Evolutionary conservation across 2,113 vertebrate genomes (phyloP).

Genomic region (Scalopus aquaticus): DNA sequence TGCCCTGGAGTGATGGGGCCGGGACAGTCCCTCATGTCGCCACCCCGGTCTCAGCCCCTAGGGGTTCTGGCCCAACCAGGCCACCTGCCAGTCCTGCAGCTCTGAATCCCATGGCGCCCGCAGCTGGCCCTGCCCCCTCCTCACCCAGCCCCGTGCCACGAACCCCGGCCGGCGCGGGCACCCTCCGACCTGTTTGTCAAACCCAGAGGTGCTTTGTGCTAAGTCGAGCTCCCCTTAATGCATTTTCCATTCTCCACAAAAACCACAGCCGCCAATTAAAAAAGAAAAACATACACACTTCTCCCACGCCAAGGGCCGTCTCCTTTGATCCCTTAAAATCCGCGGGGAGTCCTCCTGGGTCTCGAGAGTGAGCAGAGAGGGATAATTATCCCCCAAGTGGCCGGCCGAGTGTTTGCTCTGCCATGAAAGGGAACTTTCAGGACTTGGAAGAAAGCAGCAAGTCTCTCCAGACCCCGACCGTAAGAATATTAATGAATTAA

Average conservation of each 20-base stretch:
- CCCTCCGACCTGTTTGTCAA: background rate
- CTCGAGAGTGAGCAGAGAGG: constrained; percentile 55
- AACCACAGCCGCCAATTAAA: background rate
- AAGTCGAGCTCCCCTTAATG: constrained; percentile 32
- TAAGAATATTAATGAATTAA: constrained; percentile 84
- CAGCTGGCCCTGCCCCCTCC: background rate
- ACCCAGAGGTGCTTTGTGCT: background rate
- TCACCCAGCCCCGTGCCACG: background rate
- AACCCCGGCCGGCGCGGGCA: background rate
- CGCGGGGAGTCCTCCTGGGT: constrained; percentile 52
- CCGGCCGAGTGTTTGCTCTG: constrained; percentile 84
- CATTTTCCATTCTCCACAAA: constrained; percentile 41
- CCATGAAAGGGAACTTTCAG: constrained; percentile 83
- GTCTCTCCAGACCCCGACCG: constrained; percentile 75
- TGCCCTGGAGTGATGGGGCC: fast-evolving
- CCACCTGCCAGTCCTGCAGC: fast-evolving
- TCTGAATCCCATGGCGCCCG: background rate
- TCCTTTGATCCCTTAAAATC: constrained; percentile 81
- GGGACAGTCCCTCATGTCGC: background rate
- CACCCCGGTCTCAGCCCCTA: background rate
- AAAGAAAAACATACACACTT: background rate
- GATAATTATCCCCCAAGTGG: constrained; percentile 75
- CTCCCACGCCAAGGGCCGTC: constrained; percentile 55
- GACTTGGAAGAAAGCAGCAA: constrained; percentile 77
- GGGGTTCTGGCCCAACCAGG: background rate